Conservation (phyloP, 2,797 vertebrate genomes). For the Margarornis squamiger region DNA sequence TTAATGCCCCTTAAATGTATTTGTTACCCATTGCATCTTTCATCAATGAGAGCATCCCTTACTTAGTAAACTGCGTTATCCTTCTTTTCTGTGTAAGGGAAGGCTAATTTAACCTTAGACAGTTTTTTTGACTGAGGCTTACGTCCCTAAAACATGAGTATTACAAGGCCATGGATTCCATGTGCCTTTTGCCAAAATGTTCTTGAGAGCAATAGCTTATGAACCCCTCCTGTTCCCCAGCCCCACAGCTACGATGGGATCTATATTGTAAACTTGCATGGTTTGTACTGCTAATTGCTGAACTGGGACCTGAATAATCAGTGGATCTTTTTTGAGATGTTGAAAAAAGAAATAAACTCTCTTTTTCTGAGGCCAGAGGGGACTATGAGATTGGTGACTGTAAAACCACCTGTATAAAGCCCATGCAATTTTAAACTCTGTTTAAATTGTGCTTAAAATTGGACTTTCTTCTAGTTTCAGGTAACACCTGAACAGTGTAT, state of each 20-base stretch:
- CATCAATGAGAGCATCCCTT: not conserved
- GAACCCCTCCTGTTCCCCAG: not conserved
- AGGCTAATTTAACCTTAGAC: not conserved
- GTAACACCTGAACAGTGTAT: not conserved
- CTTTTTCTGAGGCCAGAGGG: not conserved
- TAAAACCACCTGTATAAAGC: not conserved
- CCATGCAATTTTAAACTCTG: not conserved
- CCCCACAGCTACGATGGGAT: not conserved
- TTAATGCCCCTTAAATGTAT: not conserved
- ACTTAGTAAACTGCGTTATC: not conserved
- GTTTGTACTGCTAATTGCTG: not conserved
- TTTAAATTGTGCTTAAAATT: not conserved
- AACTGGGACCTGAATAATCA: not conserved
- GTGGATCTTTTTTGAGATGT: not conserved
- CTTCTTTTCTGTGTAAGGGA: not conserved
- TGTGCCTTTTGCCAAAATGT: not conserved
- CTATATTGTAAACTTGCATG: not conserved
- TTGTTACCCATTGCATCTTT: not conserved
- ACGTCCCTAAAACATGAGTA: not conserved
- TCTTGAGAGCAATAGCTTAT: not conserved
- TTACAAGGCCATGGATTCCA: not conserved
- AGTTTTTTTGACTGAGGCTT: not conserved
- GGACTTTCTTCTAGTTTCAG: not conserved
- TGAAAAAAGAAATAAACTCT: constrained; percentile 5
- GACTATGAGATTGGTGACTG: not conserved